Percentiles rank a stretch among this genome's conserved stretches.
Evolutionary conservation across 2,113 vertebrate genomes (phyloP).

Genomic region (Hepsetus odoe): DNA sequence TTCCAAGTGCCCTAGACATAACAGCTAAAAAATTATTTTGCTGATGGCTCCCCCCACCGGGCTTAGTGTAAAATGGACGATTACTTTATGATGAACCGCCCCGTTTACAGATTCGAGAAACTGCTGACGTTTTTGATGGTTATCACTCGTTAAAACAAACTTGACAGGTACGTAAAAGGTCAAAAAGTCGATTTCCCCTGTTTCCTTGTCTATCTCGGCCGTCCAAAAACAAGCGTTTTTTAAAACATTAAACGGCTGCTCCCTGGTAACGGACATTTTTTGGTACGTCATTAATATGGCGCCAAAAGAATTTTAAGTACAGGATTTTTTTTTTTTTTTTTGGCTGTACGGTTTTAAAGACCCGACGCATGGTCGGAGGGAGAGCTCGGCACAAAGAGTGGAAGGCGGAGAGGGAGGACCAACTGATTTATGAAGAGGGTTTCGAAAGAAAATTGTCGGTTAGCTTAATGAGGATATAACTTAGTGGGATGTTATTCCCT

Average conservation of each 20-base stretch:
- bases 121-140: constrained; percentile 54
- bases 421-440: constrained; percentile 74
- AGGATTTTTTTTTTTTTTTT: constrained; percentile 74
- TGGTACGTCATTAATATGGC: constrained; percentile 99
- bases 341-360: constrained; percentile 68
- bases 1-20: neutral
- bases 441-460: constrained; percentile 64
- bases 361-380: constrained; percentile 59
- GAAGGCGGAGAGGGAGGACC: constrained; percentile 60
- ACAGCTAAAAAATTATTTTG: constrained; percentile 19
- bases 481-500: constrained; percentile 64
- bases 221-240: neutral
- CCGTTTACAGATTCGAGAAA: constrained; percentile 51
- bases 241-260: too few relatives aligned
- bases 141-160: constrained; percentile 56
- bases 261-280: constrained; percentile 88
- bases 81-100: constrained; percentile 55
- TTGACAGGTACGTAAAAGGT: constrained; percentile 61
- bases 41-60: constrained; percentile 39
- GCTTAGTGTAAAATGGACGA: constrained; percentile 50
- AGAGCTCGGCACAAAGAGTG: constrained; percentile 61
- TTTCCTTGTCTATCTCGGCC: neutral
- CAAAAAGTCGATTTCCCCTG: too few relatives aligned
- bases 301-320: constrained; percentile 94
- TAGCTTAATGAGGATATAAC: constrained; percentile 66